A percentile compares a stretch with the other conserved stretches of the same genome.
phyloP scores from a whole-genome alignment of 2,113 vertebrate genomes.

The Cyprinus carpio region DNA sequence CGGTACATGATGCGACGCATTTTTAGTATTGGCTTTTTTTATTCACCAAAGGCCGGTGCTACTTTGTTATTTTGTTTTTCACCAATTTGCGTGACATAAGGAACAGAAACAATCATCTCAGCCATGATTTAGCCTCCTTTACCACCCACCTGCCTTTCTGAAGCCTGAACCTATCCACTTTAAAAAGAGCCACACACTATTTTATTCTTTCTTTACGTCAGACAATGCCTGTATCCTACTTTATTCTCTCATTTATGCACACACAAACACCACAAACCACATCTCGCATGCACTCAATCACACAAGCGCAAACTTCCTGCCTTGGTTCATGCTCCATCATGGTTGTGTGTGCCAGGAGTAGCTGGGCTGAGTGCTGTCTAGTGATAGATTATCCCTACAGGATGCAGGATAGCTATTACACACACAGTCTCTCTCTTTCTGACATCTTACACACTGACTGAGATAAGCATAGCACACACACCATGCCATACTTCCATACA shows the following conservation, averaged over 20 bases:
- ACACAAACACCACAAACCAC: neutral
- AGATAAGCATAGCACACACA: neutral
- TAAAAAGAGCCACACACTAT: neutral
- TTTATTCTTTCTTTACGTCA: constrained; percentile 17
- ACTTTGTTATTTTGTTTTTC: neutral
- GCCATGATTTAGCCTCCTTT: neutral
- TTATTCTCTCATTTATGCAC: neutral
- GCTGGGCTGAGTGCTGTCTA: constrained; percentile 3
- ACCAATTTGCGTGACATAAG: neutral
- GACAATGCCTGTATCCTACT: neutral
- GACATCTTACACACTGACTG: neutral
- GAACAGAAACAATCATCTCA: neutral
- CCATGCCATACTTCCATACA: neutral
- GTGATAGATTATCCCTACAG: constrained; percentile 35
- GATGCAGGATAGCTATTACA: constrained; percentile 2
- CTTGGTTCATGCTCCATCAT: constrained; percentile 17
- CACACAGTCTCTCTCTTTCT: neutral
- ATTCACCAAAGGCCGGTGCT: neutral
- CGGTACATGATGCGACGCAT: neutral
- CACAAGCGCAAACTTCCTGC: neutral
- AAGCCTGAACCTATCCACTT: neutral
- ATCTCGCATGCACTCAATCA: too few species aligned
- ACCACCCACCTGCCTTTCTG: neutral
- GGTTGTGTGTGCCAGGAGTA: constrained; percentile 32
- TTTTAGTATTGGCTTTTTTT: neutral